A percentile compares a stretch with the other conserved stretches of the same genome.
Conservation (phyloP, 2,888 invertebrate species). For the Drosophila limbata region DNA sequence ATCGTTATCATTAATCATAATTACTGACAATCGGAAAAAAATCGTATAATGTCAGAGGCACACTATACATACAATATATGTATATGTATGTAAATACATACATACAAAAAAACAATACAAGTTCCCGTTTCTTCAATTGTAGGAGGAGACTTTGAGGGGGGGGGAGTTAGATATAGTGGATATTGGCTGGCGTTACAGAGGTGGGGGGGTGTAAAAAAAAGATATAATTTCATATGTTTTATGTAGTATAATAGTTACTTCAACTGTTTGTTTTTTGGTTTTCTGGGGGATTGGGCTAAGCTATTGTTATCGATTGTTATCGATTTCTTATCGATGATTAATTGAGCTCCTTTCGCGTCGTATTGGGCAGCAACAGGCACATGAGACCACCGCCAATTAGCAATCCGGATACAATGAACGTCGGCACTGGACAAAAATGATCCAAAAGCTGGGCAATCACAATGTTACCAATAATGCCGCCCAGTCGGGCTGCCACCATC, state of each 20-base stretch:
- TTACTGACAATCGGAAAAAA: slow-evolving; percentile 64
- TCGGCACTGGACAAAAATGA: slow-evolving; percentile 95
- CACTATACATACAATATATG: slow-evolving; percentile 24
- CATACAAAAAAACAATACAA: slow-evolving; percentile 25
- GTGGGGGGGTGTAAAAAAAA: neutral
- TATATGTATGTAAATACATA: slow-evolving; percentile 31
- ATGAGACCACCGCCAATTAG: slow-evolving; percentile 94
- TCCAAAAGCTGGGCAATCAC: slow-evolving; percentile 95
- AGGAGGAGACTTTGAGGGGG: neutral
- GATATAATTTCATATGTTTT: neutral
- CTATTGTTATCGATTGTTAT: slow-evolving; percentile 12
- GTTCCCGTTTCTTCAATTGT: slow-evolving; percentile 1
- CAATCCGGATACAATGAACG: slow-evolving; percentile 94
- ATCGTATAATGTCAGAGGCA: slow-evolving; percentile 42
- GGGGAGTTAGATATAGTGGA: neutral
- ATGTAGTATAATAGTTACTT: neutral
- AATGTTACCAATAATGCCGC: slow-evolving; percentile 91
- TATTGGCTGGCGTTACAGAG: neutral
- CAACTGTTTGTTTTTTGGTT: slow-evolving; percentile 1
- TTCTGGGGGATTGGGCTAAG: slow-evolving; percentile 7
- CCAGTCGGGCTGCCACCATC: slow-evolving; percentile 95
- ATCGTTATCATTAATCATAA: slow-evolving; percentile 69
- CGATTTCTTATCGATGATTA: slow-evolving; percentile 54
- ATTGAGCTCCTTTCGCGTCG: slow-evolving; percentile 90
- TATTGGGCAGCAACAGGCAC: slow-evolving; percentile 95